Percentiles rank a stretch among this genome's conserved stretches.
phyloP scores from a whole-genome alignment of 92 coral and sea anemone genomes.

The Phenganax subtilis region DNA sequence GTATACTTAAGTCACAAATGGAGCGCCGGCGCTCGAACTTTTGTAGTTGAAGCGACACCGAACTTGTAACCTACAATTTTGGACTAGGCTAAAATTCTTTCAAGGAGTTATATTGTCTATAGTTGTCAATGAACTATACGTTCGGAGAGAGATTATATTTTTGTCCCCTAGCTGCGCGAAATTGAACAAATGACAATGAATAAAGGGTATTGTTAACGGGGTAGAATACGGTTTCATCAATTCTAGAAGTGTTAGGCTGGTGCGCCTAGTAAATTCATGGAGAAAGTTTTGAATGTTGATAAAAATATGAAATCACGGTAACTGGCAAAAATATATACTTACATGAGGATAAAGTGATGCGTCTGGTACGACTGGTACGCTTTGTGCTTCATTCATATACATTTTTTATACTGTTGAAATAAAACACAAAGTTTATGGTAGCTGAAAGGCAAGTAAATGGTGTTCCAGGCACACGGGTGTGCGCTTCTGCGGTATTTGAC shows the following conservation, averaged over 20 bases:
- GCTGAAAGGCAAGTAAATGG: neutral
- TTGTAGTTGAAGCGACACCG: neutral
- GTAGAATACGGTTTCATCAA: no score
- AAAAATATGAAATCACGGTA: neutral
- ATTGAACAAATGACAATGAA: neutral
- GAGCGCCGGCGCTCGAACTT: neutral
- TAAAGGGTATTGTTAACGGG: neutral
- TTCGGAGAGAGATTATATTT: neutral
- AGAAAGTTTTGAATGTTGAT: no score
- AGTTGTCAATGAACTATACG: conserved; percentile 13
- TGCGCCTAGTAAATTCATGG: no score
- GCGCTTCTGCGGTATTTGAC: neutral
- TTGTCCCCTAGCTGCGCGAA: neutral
- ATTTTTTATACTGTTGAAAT: conserved; percentile 34
- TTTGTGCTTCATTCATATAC: conserved; percentile 44
- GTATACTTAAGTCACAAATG: conserved; percentile 1
- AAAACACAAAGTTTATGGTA: conserved; percentile 20
- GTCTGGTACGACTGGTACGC: conserved; percentile 79
- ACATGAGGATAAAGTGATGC: conserved; percentile 94
- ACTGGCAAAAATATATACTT: conserved; percentile 33
- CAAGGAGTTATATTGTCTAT: neutral
- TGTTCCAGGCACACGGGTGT: no score
- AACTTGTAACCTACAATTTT: neutral
- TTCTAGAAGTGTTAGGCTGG: no score
- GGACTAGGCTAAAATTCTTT: neutral